These are phyloP conservation scores for Drosophila cyrtoloma DNA, from an alignment of 2,888 invertebrate genomes.

Conservation along the genomic window DNA sequence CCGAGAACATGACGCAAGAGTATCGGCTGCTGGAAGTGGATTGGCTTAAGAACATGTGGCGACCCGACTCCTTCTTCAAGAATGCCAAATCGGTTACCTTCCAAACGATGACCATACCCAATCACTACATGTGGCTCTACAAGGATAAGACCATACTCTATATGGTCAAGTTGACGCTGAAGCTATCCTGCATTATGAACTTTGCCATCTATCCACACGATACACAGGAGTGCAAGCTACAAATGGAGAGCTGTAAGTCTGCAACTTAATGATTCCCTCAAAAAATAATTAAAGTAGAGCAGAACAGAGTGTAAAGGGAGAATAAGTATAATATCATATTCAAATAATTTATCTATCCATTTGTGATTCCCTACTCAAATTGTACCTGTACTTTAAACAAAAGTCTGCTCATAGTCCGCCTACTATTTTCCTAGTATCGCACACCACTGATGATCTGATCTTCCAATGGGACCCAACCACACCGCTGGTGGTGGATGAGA, in stretches of 20 bases:
- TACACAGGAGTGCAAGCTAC: conserved; percentile 96
- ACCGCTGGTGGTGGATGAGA: conserved; percentile 94
- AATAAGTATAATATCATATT: no score
- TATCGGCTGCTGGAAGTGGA: conserved; percentile 95
- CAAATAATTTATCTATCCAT: background rate
- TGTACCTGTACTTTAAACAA: background rate
- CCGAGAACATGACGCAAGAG: conserved; percentile 97
- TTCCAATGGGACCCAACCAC: conserved; percentile 96
- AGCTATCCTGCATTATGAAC: conserved; percentile 97
- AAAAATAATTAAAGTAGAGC: background rate
- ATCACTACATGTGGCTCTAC: conserved; percentile 96
- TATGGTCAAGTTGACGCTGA: conserved; percentile 94
- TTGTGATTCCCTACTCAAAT: background rate
- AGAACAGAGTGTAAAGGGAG: no score
- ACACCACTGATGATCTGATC: conserved; percentile 94
- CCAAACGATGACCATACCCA: conserved; percentile 97
- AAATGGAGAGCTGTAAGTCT: conserved; percentile 96
- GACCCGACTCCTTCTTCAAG: conserved; percentile 97
- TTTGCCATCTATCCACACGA: conserved; percentile 97
- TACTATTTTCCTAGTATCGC: conserved; percentile 88
- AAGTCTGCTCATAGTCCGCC: background rate
- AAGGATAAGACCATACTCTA: conserved; percentile 94
- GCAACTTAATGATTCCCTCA: background rate
- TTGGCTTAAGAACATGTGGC: conserved; percentile 97
- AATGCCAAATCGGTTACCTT: conserved; percentile 97